phyloP scores from a whole-genome alignment of 2,113 vertebrate species.

The Platichthys flesus region DNA sequence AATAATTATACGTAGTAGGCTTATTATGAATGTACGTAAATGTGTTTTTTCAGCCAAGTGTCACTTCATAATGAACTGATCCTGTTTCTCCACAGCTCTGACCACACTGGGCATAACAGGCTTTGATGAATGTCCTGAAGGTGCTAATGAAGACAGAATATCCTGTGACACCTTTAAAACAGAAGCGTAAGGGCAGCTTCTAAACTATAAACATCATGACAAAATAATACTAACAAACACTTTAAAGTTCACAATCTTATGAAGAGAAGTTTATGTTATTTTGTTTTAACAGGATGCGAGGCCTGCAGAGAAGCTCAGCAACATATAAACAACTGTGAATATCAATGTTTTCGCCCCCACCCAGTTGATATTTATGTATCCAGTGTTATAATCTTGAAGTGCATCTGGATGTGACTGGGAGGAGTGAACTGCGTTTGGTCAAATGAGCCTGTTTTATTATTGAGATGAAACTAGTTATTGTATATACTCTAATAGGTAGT shows the following conservation, averaged over 20 bases:
- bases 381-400: too few species aligned
- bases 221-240: background rate
- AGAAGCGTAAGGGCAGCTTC: slow-evolving; percentile 75
- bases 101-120: slow-evolving; percentile 75
- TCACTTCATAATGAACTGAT: background rate
- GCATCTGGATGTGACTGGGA: too few species aligned
- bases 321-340: slow-evolving; percentile 50
- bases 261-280: background rate
- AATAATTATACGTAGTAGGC: too few species aligned
- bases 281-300: slow-evolving; percentile 67
- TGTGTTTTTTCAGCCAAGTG: background rate
- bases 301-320: slow-evolving; percentile 68
- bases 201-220: background rate
- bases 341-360: background rate
- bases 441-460: too few species aligned
- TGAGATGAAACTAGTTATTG: too few species aligned
- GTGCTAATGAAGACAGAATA: slow-evolving; percentile 75
- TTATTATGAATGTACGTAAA: background rate
- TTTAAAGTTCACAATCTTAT: background rate
- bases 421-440: too few species aligned
- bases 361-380: background rate
- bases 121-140: slow-evolving; percentile 74
- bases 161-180: slow-evolving; percentile 74
- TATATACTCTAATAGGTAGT: too few species aligned
- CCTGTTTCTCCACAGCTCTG: slow-evolving; percentile 66